These are phyloP conservation scores for Epinotia demarniana DNA, from an alignment of 2,888 invertebrate species.

Conservation along the genomic window DNA sequence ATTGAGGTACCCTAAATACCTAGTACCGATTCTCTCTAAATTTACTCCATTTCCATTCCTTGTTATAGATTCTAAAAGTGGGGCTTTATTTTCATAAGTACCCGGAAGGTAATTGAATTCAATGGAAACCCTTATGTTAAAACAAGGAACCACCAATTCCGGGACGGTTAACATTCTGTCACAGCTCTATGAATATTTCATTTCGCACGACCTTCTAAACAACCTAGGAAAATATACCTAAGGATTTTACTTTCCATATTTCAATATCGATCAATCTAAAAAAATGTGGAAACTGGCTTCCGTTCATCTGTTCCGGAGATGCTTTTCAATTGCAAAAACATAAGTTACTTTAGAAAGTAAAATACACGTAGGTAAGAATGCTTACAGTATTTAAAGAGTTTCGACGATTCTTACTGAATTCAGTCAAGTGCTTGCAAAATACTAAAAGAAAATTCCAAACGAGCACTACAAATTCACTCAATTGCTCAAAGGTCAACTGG, in stretches of 20 bases:
- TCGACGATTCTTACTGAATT: background rate
- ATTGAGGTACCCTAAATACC: too few relatives aligned
- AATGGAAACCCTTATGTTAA: slow-evolving; percentile 29
- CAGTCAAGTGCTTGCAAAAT: background rate
- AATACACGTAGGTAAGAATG: too few relatives aligned
- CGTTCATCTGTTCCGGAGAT: background rate
- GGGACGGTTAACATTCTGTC: slow-evolving; percentile 26
- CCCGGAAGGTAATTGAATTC: slow-evolving; percentile 22
- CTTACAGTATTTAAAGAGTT: background rate
- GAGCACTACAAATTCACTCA: too few relatives aligned
- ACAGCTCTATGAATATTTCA: slow-evolving; percentile 34
- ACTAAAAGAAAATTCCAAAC: too few relatives aligned
- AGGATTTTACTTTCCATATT: slow-evolving; percentile 3
- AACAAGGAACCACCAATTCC: slow-evolving; percentile 25
- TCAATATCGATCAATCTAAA: background rate
- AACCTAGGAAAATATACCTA: slow-evolving; percentile 22
- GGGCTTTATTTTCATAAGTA: slow-evolving; percentile 1
- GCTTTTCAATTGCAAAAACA: background rate
- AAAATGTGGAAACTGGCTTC: background rate
- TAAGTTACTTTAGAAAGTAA: background rate
- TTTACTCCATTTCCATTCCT: too few relatives aligned
- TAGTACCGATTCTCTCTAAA: too few relatives aligned
- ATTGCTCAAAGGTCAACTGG: too few relatives aligned
- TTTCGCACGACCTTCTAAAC: slow-evolving; percentile 25
- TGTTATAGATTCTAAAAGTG: background rate